phyloP scores from a whole-genome alignment of 2,797 vertebrate species.

The Spinus pinus region DNA sequence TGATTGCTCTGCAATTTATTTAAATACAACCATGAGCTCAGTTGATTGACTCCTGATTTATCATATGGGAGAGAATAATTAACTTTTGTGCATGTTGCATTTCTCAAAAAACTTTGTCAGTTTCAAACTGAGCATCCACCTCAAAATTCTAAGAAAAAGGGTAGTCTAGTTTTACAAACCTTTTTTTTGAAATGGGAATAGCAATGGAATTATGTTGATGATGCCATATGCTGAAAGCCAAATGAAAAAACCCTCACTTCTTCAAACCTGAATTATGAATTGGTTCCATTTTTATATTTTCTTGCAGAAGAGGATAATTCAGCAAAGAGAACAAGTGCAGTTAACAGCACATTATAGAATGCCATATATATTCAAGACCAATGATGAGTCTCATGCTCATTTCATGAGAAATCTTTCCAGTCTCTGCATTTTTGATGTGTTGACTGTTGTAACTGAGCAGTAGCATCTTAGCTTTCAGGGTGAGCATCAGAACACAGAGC shows the following conservation, averaged over 20 bases:
- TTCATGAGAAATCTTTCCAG: background rate
- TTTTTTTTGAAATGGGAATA: background rate
- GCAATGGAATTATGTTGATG: background rate
- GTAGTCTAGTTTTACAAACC: background rate
- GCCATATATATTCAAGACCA: background rate
- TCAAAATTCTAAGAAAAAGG: background rate
- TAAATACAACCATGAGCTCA: background rate
- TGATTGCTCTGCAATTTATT: background rate
- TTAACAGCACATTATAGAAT: background rate
- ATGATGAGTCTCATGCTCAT: background rate
- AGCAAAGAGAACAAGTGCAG: background rate
- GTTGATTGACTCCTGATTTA: background rate
- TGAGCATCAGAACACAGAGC: background rate
- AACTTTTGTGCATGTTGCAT: background rate
- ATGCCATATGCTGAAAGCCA: conserved; percentile 32
- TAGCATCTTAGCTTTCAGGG: background rate
- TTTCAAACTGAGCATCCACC: background rate
- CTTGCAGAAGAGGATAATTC: conserved; percentile 5
- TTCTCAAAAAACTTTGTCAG: background rate
- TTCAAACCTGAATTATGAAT: conserved; percentile 30
- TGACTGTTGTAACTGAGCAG: background rate
- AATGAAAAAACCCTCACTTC: background rate
- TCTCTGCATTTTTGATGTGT: background rate
- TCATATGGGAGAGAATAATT: background rate
- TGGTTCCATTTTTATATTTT: conserved; percentile 23